phyloP scores from a whole-genome alignment of 2,888 invertebrate genomes.

The Parnassius orleans region DNA sequence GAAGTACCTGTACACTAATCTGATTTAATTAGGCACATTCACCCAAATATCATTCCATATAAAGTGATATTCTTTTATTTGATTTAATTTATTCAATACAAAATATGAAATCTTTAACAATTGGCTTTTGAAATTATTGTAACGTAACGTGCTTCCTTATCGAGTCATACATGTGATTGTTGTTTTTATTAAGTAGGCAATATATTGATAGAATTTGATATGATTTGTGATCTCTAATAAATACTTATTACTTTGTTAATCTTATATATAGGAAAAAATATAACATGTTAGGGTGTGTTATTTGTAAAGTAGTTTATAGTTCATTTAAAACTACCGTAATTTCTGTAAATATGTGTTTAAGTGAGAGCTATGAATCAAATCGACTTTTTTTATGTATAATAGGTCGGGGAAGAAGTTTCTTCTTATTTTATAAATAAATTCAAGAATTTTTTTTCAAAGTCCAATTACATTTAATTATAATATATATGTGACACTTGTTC shows the following conservation, averaged over 20 bases:
- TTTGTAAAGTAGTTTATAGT: conserved; percentile 4
- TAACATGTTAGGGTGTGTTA: conserved; percentile 20
- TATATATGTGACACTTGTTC: too few species aligned
- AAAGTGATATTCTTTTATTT: background rate
- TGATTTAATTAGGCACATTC: too few species aligned
- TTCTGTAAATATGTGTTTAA: conserved; percentile 17
- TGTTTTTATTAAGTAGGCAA: conserved; percentile 37
- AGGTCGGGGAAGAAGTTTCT: too few species aligned
- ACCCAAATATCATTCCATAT: background rate
- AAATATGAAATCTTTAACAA: too few species aligned
- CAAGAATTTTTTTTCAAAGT: too few species aligned
- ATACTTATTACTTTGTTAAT: conserved; percentile 51
- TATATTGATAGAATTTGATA: conserved; percentile 49
- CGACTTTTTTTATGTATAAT: conserved; percentile 11
- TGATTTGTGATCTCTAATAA: conserved; percentile 63
- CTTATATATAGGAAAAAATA: conserved; percentile 35
- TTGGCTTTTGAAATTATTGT: conserved; percentile 4
- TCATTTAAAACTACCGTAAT: background rate
- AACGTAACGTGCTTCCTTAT: conserved; percentile 25
- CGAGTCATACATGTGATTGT: conserved; percentile 31
- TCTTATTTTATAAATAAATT: too few species aligned
- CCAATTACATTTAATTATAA: too few species aligned
- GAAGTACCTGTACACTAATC: too few species aligned
- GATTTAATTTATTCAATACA: background rate
- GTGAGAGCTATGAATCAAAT: conserved; percentile 11